Evolutionary conservation across 2,888 invertebrate genomes (phyloP).

Genomic region (Priocnemis perturbator): DNA sequence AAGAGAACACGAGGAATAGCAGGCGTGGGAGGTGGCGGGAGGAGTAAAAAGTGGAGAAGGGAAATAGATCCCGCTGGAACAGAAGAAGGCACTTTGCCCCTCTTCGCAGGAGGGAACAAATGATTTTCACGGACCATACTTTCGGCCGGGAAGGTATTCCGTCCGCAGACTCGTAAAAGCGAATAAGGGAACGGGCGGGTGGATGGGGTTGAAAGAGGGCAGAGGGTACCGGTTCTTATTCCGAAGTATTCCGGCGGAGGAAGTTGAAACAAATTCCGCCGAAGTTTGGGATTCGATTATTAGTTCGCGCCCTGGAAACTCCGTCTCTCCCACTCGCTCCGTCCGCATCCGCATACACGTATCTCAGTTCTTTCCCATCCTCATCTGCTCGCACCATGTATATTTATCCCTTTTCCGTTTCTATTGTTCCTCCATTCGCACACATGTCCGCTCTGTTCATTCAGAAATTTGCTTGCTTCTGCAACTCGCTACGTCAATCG

Average conservation of each 20-base stretch:
- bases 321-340: conserved; percentile 8
- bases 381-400: too few relatives aligned
- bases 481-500: too few relatives aligned
- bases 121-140: conserved; percentile 33
- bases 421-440: too few relatives aligned
- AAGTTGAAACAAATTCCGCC: conserved; percentile 45
- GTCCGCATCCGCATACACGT: not conserved
- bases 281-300: conserved; percentile 38
- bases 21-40: too few relatives aligned
- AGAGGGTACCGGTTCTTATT: too few relatives aligned
- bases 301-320: conserved; percentile 1
- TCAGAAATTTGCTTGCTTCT: too few relatives aligned
- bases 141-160: conserved; percentile 15
- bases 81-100: conserved; percentile 37
- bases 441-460: too few relatives aligned
- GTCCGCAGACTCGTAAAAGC: conserved; percentile 5
- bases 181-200: not conserved
- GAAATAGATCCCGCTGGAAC: conserved; percentile 4
- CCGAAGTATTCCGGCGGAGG: conserved; percentile 22
- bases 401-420: too few relatives aligned
- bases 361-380: too few relatives aligned
- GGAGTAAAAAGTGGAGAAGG: not conserved
- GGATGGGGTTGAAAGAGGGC: conserved; percentile 13
- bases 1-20: too few relatives aligned
- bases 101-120: conserved; percentile 34